These are phyloP conservation scores for Syndactyla subalaris DNA, from an alignment of 2,797 vertebrate genomes.

Conservation along the genomic window DNA sequence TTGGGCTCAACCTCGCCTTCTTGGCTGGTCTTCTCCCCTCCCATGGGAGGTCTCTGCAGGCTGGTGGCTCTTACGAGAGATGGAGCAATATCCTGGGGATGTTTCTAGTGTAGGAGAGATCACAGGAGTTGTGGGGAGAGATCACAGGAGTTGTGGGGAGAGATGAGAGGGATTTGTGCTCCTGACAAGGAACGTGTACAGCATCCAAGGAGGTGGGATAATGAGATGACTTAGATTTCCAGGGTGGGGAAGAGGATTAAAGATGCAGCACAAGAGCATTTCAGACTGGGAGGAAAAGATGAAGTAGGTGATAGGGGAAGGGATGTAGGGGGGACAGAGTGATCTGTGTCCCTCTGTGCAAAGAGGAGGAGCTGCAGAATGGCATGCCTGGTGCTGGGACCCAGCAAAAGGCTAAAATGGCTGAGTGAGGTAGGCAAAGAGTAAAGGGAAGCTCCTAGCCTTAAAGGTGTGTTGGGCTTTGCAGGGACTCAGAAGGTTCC, in stretches of 20 bases:
- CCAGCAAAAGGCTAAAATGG: background rate
- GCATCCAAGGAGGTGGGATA: background rate
- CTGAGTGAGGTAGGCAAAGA: background rate
- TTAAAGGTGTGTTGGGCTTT: background rate
- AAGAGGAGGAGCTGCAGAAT: background rate
- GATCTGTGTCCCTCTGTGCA: background rate
- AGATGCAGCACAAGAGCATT: background rate
- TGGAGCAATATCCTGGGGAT: background rate
- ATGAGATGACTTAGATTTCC: background rate
- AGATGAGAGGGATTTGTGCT: background rate
- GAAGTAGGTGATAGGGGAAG: background rate
- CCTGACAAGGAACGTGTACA: fast-evolving
- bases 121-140: background rate
- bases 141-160: background rate
- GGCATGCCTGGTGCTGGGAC: background rate
- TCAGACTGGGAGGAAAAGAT: background rate
- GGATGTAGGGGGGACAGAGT: background rate
- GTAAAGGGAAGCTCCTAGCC: background rate
- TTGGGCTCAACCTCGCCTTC: background rate
- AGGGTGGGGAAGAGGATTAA: background rate
- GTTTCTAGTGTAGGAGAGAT: background rate
- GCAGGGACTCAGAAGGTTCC: background rate
- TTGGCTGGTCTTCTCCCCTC: background rate
- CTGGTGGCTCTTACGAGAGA: background rate
- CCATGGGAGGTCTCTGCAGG: background rate